Evolutionary conservation across 2,797 vertebrate genomes (phyloP).

Genomic region (Rhinophrynus dorsalis): DNA sequence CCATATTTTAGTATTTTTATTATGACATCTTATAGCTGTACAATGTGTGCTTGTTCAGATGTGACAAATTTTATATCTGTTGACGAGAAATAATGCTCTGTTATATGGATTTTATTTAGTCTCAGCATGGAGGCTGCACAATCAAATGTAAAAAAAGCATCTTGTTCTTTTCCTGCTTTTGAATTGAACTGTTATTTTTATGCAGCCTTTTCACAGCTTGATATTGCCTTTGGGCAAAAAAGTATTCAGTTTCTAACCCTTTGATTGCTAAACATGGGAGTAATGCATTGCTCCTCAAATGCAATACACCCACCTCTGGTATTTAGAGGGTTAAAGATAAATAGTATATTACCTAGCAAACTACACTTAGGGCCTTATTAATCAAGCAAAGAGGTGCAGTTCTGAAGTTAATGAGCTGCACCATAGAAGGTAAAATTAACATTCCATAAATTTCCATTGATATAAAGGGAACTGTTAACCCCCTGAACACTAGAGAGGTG

Average conservation of each 20-base stretch:
- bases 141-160: constrained; percentile 2
- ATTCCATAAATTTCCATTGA: no score
- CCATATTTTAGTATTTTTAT: background rate
- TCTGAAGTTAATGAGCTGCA: no score
- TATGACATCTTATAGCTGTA: background rate
- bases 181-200: background rate
- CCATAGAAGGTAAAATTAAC: no score
- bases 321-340: no score
- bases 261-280: no score
- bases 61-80: constrained; percentile 9
- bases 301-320: no score
- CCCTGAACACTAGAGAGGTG: no score
- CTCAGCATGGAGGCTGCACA: background rate
- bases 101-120: constrained; percentile 12
- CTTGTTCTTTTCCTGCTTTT: background rate
- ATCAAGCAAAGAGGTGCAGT: no score
- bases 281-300: no score
- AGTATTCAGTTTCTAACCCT: background rate
- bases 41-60: constrained; percentile 1
- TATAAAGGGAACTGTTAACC: no score
- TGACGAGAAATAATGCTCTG: constrained; percentile 6
- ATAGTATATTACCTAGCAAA: no score
- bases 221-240: background rate
- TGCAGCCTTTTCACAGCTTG: background rate
- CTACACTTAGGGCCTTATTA: no score